Percentiles rank a stretch among this genome's conserved stretches.
Evolutionary conservation across 2,113 vertebrate genomes (phyloP).

Genomic region (Apteryx mantelli): DNA sequence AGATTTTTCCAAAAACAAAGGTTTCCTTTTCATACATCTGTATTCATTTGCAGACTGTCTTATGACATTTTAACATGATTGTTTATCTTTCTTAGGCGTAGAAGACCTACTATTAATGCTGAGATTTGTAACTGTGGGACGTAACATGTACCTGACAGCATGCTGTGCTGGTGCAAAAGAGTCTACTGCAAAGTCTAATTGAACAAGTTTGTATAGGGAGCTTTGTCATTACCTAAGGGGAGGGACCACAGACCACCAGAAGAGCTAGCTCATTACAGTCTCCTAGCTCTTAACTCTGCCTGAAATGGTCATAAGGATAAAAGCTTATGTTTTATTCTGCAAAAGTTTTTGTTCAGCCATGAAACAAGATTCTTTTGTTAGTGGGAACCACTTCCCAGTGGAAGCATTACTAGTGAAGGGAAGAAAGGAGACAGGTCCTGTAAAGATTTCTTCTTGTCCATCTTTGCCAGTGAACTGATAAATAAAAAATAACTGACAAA

Average conservation of each 20-base stretch:
- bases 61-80: accelerated
- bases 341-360: background rate
- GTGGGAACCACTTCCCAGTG: background rate
- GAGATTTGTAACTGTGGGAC: background rate
- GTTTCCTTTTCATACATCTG: background rate
- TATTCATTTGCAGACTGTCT: background rate
- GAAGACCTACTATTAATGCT: background rate
- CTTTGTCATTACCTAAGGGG: accelerated
- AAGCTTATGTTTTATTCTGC: background rate
- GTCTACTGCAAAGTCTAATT: background rate
- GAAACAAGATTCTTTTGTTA: background rate
- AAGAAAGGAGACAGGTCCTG: background rate
- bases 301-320: accelerated
- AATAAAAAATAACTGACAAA: accelerated
- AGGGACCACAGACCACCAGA: background rate
- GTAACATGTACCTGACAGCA: background rate
- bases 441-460: background rate
- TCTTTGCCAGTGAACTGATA: background rate
- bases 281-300: background rate
- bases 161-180: background rate
- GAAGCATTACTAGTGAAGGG: background rate
- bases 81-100: background rate
- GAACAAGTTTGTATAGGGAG: accelerated
- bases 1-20: background rate
- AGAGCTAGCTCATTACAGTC: background rate